Evolutionary conservation across 2,888 invertebrate species (phyloP).

Genomic region (Oscheius sp.): DNA sequence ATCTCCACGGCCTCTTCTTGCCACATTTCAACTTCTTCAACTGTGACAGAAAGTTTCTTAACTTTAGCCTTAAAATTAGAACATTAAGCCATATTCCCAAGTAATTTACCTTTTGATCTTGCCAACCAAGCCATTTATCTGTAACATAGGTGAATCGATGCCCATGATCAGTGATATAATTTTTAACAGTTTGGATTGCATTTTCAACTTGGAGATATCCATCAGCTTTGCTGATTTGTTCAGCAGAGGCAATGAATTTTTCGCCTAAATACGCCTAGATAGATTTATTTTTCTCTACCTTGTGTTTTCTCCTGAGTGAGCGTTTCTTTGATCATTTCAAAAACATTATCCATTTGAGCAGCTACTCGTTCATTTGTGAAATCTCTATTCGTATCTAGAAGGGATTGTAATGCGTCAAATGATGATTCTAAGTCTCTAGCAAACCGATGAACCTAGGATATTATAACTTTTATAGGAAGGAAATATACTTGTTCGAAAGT

Average conservation of each 20-base stretch:
- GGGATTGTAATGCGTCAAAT: constrained; percentile 56
- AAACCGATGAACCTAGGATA: constrained; percentile 63
- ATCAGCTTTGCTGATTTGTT: constrained; percentile 44
- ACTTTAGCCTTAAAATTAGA: constrained; percentile 32
- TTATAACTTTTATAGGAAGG: background rate
- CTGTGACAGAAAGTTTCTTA: constrained; percentile 35
- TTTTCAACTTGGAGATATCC: constrained; percentile 43
- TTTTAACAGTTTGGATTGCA: constrained; percentile 54
- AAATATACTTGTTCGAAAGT: constrained; percentile 60
- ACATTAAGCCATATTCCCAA: too few species aligned
- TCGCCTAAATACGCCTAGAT: constrained; percentile 45
- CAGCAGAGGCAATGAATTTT: constrained; percentile 56
- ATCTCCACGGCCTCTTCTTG: constrained; percentile 55
- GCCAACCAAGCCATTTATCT: constrained; percentile 62
- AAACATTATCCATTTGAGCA: constrained; percentile 63
- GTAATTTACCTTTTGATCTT: constrained; percentile 41
- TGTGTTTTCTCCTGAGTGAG: constrained; percentile 63
- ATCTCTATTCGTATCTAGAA: constrained; percentile 57
- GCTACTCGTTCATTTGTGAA: constrained; percentile 57
- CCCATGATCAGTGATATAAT: constrained; percentile 58
- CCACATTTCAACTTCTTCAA: constrained; percentile 57
- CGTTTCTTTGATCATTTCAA: constrained; percentile 64
- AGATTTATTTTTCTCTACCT: constrained; percentile 37
- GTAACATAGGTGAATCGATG: constrained; percentile 55
- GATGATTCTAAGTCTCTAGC: constrained; percentile 61